Base-by-base conservation (phyloP, 2,113 vertebrate species). In the Corythoichthys intestinalis region DNA sequence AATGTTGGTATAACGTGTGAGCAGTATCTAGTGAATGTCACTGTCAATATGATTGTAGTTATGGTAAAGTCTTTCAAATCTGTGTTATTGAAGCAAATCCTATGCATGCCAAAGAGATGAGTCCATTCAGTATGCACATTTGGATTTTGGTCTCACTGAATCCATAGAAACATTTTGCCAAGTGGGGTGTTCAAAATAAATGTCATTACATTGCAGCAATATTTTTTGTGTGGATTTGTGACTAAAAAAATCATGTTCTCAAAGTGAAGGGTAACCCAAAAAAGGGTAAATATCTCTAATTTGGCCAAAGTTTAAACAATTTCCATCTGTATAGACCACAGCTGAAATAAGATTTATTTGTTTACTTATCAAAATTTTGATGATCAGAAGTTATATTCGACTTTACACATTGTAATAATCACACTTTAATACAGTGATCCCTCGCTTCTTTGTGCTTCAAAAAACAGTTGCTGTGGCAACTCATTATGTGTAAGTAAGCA, bases 41-140 rank as follows among this genome's bases (percentile, higher is more conserved):
- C 1, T 75, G 73, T 85, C 84, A 75, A 64, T n/a, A 70, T 74
- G 69, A 81, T 72, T 85, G 77, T 79, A 78, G 47, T 71, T 70
- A 78, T 80, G 78, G 56, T 66, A 61, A 79, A 0, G 52, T 72
- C 68, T 73, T 77, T 83, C 80, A 82, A 63, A 17, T 84, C 57
- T 80, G 76, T 85, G 76, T 83, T 74, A 81, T 87, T 54, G 0
- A 78, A 83, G 68, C 61, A 60, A 74, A 80, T 84, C 84, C 76
- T 81, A 83, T 92, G 92, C 92, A 93, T 93, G 92, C 88, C 91
- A 92, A 92, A 92, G 89, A 91, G 38, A 85, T 67, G 78, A 57
- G 77, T 65, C 76, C 74, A 70, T 87, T 65, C 65, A 83, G 66
- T 84, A 84, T 85, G 81, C 75, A 88, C 76, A 87, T 83, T 81